Conservation (phyloP, 2,797 vertebrate genomes). For the Meda fulgida region DNA sequence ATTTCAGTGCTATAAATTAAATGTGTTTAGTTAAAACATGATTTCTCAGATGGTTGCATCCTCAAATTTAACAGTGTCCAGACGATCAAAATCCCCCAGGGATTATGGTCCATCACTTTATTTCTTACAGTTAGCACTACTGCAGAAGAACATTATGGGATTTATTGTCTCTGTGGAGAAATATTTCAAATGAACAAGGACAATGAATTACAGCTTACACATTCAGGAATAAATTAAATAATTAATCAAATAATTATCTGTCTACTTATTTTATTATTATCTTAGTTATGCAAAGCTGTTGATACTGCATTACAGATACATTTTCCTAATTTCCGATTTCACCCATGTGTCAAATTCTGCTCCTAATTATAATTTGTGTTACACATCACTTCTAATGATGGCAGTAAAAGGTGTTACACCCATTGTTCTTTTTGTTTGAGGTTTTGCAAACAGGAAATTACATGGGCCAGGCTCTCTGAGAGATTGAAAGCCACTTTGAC, state of each 20-base stretch:
- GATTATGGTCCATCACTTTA: constrained; percentile 6
- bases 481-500: too few relatives aligned
- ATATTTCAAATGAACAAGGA: constrained; percentile 1
- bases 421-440: neutral
- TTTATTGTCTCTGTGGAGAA: neutral
- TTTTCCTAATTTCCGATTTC: neutral
- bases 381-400: neutral
- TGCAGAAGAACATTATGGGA: neutral
- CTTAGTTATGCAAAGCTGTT: neutral
- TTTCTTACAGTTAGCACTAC: neutral
- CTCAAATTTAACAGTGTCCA: constrained; percentile 4
- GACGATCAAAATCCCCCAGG: constrained; percentile 13
- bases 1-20: neutral
- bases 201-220: constrained; percentile 2
- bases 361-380: neutral
- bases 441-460: neutral
- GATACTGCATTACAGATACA: neutral
- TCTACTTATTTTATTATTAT: neutral
- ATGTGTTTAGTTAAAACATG: neutral
- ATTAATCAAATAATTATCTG: neutral
- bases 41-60: neutral
- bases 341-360: neutral
- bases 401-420: neutral
- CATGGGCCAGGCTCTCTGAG: neutral
- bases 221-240: neutral